phyloP scores from a whole-genome alignment of 1,140 invertebrate genomes.

The Drosophila kanapiae region DNA sequence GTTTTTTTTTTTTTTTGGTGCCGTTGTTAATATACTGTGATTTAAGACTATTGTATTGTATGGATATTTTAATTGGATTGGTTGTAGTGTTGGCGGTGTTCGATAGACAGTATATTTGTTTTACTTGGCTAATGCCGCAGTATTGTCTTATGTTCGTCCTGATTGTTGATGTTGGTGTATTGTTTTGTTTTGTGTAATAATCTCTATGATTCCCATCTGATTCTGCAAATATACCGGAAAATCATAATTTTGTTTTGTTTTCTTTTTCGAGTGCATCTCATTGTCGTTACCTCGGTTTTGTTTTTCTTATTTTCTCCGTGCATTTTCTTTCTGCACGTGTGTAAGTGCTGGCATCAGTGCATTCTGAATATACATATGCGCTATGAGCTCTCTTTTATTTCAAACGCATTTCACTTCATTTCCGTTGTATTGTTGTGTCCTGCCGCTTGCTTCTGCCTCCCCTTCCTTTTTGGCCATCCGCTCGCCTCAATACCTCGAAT shows the following conservation, averaged over 20 bases:
- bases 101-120: too few relatives aligned
- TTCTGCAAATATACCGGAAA: too few relatives aligned
- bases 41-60: too few relatives aligned
- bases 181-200: too few relatives aligned
- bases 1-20: too few relatives aligned
- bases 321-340: conserved; percentile 20
- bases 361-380: conserved; percentile 43
- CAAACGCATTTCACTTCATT: conserved; percentile 78
- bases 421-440: conserved; percentile 52
- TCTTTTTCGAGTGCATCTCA: not conserved
- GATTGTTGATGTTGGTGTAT: too few relatives aligned
- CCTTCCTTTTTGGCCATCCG: conserved; percentile 14
- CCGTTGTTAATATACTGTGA: too few relatives aligned
- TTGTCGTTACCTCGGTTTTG: conserved; percentile 10
- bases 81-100: too few relatives aligned
- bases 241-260: not conserved
- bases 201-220: too few relatives aligned
- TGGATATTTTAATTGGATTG: too few relatives aligned
- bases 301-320: not conserved
- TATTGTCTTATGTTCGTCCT: too few relatives aligned
- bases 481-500: not conserved
- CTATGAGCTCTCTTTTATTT: conserved; percentile 69
- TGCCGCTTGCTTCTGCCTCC: conserved; percentile 7
- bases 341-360: conserved; percentile 3
- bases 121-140: too few relatives aligned